Evolutionary conservation across 2,888 invertebrate species (phyloP), one percentile per base, ranked within the genome.

Genomic region (Acrobasis consociella): DNA sequence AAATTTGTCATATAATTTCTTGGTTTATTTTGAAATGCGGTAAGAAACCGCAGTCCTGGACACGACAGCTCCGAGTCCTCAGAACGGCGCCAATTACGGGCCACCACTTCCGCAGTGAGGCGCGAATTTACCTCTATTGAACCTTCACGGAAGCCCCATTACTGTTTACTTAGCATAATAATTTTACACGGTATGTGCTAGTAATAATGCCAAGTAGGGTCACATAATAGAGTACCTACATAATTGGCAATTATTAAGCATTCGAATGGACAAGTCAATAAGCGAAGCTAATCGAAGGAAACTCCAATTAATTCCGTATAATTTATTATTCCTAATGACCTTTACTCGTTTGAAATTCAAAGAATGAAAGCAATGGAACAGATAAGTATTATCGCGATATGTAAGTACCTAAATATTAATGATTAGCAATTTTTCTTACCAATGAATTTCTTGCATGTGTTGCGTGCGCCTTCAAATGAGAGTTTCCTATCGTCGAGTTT

Each of bases 31-130:
- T 17, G 55, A 53, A 16, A 67, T 76, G 78, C 64, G 77, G 77
- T 71, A 53, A 68, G 62, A 72, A 76, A 79, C 82, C 82, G 70
- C 82, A 78, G 69, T 42, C 65, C 67, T 66, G 72, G 81, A 80
- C 76, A 77, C 69, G 67, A 69, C 63, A 71, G 69, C 72, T 76
- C 80, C 74, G 64, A 73, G 74, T 76, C 72, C 70, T 73, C 74
- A 71, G 74, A 75, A 71, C 71, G 62, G 71, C 76, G 64, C 69
- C 83, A 85, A 86, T 90, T 87, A 81, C 60, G 76, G 77, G 62
- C 67, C 65, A 86, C 91, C 90, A 67, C 89, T 87, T 90, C 91
- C 90, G 84, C 78, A 65, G 74, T 67, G 76, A 87, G 86, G 89
- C 83, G 91, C 76, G 83, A 88, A 79, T 77, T 79, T 75, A 73